Base-by-base conservation (phyloP, 2,113 vertebrate genomes). In the Melanostigma gelatinosum region DNA sequence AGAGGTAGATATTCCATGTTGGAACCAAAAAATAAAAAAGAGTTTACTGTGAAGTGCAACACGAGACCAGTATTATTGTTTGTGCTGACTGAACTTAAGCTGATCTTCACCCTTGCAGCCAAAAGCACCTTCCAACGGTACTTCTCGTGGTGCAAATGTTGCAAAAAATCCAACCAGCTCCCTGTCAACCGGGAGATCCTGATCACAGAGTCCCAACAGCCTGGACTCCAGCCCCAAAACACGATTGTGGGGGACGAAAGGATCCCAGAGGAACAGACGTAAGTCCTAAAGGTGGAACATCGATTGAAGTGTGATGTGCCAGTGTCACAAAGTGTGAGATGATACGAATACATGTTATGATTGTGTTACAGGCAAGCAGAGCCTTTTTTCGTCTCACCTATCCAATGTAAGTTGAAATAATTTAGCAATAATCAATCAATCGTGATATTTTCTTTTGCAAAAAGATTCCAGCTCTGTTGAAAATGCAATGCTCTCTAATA, bases 141-240 rank as follows among this genome's bases (percentile, higher is more conserved):
- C 20, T 29, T 66, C 29, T 64, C 85, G 2, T 87, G 66, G 7
- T 2, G 24, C 10, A 90, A 80, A 44, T 88, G 88, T 44, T 93
- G 88, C 57, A 89, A 83, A 52, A 90, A 72, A 12, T 38, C 32
- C 40, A 75, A 27, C 24, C 69, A 44, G 36, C 2, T 18, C 4
- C 8, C 0, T 1, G 72, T 27, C 3, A 34, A 0, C 48, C 77
- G 79, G 34, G 46, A 82, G 15, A 84, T 24, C 61, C 29, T 5
- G 48, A 78, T 27, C 40, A 58, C 67, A 38, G 75, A 82, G 29
- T 1, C 40, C 3, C 1, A 27, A 24, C 40, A 71, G 38, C 4
- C 48, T 60, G 79, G 77, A 29, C 61, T 2, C 18, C 38, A 7
- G 20, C 81, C 84, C 16, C 72, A 63, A 27, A 86, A 84, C 71